Evolutionary conservation across 2,888 invertebrate genomes (phyloP), one percentile per base, ranked within the genome.

Genomic region (Poecilus cupreus): DNA sequence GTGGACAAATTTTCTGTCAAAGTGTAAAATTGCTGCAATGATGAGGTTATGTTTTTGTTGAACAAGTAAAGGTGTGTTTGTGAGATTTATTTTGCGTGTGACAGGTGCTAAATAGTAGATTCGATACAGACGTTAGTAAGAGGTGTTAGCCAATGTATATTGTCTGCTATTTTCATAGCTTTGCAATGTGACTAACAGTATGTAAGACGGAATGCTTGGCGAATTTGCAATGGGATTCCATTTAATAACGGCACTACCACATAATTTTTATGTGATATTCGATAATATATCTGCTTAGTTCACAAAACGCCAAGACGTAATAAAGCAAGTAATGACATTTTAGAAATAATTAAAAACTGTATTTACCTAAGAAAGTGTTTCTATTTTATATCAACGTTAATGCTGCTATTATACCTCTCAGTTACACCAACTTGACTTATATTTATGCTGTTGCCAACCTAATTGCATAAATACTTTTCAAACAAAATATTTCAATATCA

Each of bases 1-100:
- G 32, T 64, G 37, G 64, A 64, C 64, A 64, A 64, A 64, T 64
- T 64, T 64, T 64, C 64, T 64, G 64, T 64, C 64, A 64, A 64
- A 64, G 64, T 37, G 64, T 64, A 32, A 64, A 64, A 64, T 64
- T 64, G 22, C 64, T n/a, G 16, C 22, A 54, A 49, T 54, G 54
- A 54, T 8, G 54, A 54, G 54, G 2, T 54, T 18, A 54, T 54
- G 54, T 54, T 54, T 54, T 54, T 11, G 32, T 32, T 54, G 54
- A 11, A 20, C 54, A 20, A 54, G 20, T 11, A 54, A 32, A 54
- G 54, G 54, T 20, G 20, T 11, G 54, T 3, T 32, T 32, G 32
- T 3, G 11, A 10, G 54, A 54, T 54, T 18, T 54, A 54, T 54
- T 11, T 32, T 11, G 18, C 54, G 11, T 20, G 20, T 54, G 54